Conservation (phyloP, 2,888 invertebrate genomes). For the Xestia sexstrigata region DNA sequence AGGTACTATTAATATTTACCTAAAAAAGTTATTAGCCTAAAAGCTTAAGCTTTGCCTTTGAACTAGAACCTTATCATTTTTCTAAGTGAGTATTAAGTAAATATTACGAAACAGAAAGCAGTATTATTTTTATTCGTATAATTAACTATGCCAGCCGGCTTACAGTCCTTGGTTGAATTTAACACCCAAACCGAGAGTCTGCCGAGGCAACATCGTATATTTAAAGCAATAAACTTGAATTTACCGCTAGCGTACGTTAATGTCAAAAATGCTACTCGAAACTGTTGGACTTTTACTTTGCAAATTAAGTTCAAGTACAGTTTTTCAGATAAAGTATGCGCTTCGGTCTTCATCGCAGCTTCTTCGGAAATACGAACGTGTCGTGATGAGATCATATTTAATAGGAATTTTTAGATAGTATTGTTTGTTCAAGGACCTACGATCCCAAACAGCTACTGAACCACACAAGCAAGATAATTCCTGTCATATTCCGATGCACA, state of each 20-base stretch:
- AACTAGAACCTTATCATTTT: background rate
- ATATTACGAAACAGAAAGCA: background rate
- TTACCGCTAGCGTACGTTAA: background rate
- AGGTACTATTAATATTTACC: background rate
- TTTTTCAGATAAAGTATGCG: background rate
- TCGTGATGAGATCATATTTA: background rate
- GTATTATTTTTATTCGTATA: background rate
- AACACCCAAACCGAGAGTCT: background rate
- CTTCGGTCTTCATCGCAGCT: background rate
- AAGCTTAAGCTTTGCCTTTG: background rate
- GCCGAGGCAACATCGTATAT: background rate
- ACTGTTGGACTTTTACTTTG: background rate
- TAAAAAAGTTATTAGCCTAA: too few relatives aligned
- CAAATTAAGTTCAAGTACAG: background rate
- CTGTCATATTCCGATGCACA: background rate
- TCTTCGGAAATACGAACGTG: background rate
- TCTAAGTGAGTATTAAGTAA: background rate
- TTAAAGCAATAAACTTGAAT: background rate
- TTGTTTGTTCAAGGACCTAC: background rate
- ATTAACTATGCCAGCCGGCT: background rate
- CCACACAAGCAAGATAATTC: background rate
- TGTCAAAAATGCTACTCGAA: background rate
- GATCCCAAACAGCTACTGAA: background rate
- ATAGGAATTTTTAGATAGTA: background rate
- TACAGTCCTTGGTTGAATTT: slow-evolving; percentile 12